These are phyloP conservation scores for Dipodomys ordii DNA, from an alignment of 2,113 vertebrate species.

Conservation along the genomic window DNA sequence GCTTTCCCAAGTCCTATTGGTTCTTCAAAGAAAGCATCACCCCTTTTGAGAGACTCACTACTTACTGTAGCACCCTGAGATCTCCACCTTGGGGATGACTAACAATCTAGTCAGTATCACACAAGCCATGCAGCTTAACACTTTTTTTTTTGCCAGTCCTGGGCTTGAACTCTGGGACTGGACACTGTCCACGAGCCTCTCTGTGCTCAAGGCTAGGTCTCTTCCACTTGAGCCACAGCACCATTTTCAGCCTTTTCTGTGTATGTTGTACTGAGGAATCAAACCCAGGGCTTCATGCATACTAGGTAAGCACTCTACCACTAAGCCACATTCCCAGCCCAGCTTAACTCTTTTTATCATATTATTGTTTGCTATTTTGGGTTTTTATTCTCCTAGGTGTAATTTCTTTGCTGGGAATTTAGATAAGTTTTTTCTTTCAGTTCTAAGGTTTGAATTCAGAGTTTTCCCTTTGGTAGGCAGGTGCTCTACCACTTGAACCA, in stretches of 20 bases:
- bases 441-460: too few species aligned
- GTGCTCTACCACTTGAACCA: too few species aligned
- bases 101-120: conserved; percentile 26
- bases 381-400: neutral
- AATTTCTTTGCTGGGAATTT: conserved; percentile 40
- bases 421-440: conserved; percentile 4
- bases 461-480: too few species aligned
- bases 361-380: conserved; percentile 25
- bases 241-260: too few species aligned
- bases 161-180: too few species aligned
- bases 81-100: neutral
- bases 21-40: neutral
- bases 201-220: too few species aligned
- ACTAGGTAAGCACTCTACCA: too few species aligned
- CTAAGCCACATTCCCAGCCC: too few species aligned
- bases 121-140: neutral
- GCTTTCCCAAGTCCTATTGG: conserved; percentile 25
- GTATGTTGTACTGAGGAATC: too few species aligned
- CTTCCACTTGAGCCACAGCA: too few species aligned
- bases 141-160: neutral
- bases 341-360: neutral
- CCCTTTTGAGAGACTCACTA: neutral
- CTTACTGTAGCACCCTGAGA: neutral
- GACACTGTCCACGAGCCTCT: too few species aligned
- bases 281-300: too few species aligned